phyloP scores from a whole-genome alignment of 2,113 vertebrate genomes.

The Chrysemys picta region DNA sequence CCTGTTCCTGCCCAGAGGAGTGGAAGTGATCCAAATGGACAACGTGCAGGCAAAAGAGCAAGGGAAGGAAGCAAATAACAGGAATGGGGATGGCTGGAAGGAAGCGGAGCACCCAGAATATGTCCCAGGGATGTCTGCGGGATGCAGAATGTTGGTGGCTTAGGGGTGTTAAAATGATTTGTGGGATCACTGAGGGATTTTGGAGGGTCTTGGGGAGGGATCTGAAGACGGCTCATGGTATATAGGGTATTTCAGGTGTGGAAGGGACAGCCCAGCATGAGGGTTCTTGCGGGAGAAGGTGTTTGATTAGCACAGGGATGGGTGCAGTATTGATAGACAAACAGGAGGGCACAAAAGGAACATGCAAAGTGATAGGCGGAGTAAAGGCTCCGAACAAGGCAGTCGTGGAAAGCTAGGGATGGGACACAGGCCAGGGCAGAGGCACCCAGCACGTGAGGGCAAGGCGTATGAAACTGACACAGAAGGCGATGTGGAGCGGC shows the following conservation, averaged over 20 bases:
- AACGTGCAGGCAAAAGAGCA: neutral
- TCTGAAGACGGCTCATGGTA: neutral
- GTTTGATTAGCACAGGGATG: neutral
- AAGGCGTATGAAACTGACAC: neutral
- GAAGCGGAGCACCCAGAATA: neutral
- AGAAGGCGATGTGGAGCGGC: neutral
- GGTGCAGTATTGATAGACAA: no score
- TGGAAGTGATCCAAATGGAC: neutral
- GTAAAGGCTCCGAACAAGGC: neutral
- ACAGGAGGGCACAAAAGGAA: neutral
- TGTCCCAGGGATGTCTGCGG: neutral
- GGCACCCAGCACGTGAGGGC: neutral
- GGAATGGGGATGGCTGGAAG: neutral
- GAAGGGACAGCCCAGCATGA: neutral
- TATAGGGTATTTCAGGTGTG: neutral
- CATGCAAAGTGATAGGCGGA: neutral
- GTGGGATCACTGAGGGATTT: neutral
- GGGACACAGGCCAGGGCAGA: neutral
- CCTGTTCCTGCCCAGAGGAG: neutral
- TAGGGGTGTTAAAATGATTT: neutral
- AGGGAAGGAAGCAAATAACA: conserved; percentile 17
- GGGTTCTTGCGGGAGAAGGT: neutral
- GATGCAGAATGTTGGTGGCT: neutral
- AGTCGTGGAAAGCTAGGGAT: neutral
- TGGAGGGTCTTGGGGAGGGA: neutral